Evolutionary conservation across 2,797 vertebrate species (phyloP).

Genomic region (Lindbergichthys nudifrons): DNA sequence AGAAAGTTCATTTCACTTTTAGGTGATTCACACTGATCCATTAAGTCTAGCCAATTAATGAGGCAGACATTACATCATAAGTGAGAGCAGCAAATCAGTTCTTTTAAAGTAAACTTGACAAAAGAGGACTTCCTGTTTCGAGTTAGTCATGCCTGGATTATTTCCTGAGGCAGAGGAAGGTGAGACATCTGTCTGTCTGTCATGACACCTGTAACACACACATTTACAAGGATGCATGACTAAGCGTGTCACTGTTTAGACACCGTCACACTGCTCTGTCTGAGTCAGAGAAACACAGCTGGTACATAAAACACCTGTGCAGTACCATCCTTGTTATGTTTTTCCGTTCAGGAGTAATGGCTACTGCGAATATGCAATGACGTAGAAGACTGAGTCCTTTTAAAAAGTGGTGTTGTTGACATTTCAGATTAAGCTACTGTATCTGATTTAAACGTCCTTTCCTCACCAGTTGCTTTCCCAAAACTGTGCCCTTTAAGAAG

Average conservation of each 20-base stretch:
- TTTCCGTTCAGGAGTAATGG: not conserved
- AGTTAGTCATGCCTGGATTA: conserved; percentile 47
- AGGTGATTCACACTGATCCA: conserved; percentile 4
- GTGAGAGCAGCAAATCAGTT: not conserved
- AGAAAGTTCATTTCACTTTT: not conserved
- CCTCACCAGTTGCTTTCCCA: conserved; percentile 39
- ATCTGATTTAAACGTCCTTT: conserved; percentile 9
- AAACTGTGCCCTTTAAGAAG: conserved; percentile 22
- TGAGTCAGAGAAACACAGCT: conserved; percentile 42
- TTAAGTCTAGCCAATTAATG: fast-evolving
- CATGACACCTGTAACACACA: conserved; percentile 57
- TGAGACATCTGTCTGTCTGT: conserved; percentile 20
- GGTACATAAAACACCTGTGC: not conserved
- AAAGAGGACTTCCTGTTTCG: not conserved
- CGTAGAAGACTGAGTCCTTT: not conserved
- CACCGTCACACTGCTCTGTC: not conserved
- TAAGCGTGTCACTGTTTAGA: conserved; percentile 44
- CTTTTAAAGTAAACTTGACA: not conserved
- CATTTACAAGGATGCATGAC: conserved; percentile 30
- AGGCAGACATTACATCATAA: conserved; percentile 19
- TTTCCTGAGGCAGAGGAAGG: conserved; percentile 37
- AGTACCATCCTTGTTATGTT: not conserved
- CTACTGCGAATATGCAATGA: not conserved
- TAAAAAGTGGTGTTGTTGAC: not conserved
- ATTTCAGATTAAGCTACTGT: conserved; percentile 8